Base-by-base conservation (phyloP, 92 coral and sea anemone genomes). In the Palythoa grandiflora region DNA sequence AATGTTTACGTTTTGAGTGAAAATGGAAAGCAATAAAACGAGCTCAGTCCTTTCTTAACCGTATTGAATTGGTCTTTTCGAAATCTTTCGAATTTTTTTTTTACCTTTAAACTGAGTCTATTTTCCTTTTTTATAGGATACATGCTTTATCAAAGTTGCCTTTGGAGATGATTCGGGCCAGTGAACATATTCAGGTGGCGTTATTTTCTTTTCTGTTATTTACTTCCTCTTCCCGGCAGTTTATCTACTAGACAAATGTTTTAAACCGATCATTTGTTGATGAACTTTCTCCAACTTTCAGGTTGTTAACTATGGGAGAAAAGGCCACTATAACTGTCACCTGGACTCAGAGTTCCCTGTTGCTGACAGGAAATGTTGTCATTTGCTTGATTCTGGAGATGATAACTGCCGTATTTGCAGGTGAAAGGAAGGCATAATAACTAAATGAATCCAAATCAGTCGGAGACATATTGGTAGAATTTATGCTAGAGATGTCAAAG, bases 301-400 rank as follows among this genome's bases (percentile, higher is more conserved):
- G 98, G 98, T 96, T 40, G 98, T 96, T n/a, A 93, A 91, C 61
- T 96, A 96, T 59, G 96, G 94, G 16, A 92, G 94, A 13, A 83
- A 87, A 74, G 98, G 98, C 17, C 98, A 96, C 83, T 96, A 96
- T 71, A 96, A 96, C 92, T 96, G 98, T 68, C 98, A 96, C 66
- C 71, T 95, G 71, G 98, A 96, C 80, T 95, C 98, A 11, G 96
- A 95, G 63, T 89, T 92, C 52, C 66, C 93, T 7, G 84, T 86
- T 57, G 91, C 90, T 2, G 79, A 90, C 38, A 89, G 66, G 7
- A 87, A 81, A 55, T 96, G 98, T 79, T 96, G 98, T 83, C 98
- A 96, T 80, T 83, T 91, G 38, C 83, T 93, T 53, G 93, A 71
- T 28, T 89, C 89, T 54, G 95, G 90, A 36, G 50, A 79, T 71